Evolutionary conservation across 2,797 vertebrate species (phyloP).

Genomic region (Neosilurus hyrtlii): DNA sequence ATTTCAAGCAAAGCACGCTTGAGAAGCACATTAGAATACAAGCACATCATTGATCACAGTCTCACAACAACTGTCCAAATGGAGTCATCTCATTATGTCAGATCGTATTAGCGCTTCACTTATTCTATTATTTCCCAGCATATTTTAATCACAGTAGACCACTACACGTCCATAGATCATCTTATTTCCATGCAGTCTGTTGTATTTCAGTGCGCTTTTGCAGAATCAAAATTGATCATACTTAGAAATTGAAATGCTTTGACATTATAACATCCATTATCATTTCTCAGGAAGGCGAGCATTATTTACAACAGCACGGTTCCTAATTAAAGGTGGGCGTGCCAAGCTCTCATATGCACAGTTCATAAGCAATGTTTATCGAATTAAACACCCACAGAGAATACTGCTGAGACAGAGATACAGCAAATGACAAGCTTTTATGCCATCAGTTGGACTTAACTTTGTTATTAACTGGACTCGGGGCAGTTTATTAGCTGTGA

Average conservation of each 20-base stretch:
- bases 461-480: constrained; percentile 28
- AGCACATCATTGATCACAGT: constrained; percentile 5
- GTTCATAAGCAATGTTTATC: constrained; percentile 16
- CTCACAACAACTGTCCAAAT: not conserved
- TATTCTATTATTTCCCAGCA: not conserved
- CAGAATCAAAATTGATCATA: not conserved
- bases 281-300: not conserved
- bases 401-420: not conserved
- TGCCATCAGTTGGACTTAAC: constrained; percentile 8
- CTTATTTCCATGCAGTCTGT: not conserved
- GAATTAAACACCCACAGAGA: constrained; percentile 25
- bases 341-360: constrained; percentile 10
- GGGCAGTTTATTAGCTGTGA: constrained; percentile 36
- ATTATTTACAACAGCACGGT: constrained; percentile 14
- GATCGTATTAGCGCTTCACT: not conserved
- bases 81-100: not conserved
- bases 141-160: not conserved
- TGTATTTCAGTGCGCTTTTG: too few species aligned
- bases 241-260: not conserved
- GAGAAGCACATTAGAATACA: not conserved
- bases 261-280: constrained; percentile 8
- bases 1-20: not conserved
- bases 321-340: constrained; percentile 20
- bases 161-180: not conserved
- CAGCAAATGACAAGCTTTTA: not conserved